Conservation (phyloP, 2,888 invertebrate species). For the Ectemnius lituratus region DNA sequence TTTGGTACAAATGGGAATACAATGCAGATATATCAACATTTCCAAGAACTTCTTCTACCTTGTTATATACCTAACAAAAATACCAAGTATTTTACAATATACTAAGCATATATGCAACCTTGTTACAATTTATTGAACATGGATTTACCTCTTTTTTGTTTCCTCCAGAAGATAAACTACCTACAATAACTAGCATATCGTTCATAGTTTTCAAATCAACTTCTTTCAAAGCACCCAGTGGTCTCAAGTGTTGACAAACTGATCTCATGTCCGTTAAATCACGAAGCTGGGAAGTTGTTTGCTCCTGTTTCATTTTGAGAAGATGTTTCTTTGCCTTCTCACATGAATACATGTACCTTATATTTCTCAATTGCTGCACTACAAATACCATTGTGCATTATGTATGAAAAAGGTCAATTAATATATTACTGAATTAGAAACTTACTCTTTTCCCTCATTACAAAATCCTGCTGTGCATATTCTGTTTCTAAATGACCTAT, state of each 20-base stretch:
- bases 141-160: conserved; percentile 66
- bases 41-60: conserved; percentile 61
- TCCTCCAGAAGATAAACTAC: conserved; percentile 61
- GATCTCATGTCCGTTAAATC: conserved; percentile 66
- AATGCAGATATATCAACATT: conserved; percentile 63
- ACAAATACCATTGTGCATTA: conserved; percentile 18
- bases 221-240: conserved; percentile 56
- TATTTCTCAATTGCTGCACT: conserved; percentile 62
- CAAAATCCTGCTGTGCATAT: conserved; percentile 63
- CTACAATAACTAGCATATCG: conserved; percentile 63
- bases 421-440: not conserved
- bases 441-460: conserved; percentile 67
- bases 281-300: conserved; percentile 62
- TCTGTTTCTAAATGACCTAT: conserved; percentile 61
- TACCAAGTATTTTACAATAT: too few species aligned
- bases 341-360: conserved; percentile 49
- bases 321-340: conserved; percentile 61
- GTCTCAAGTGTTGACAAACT: conserved; percentile 69
- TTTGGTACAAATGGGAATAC: conserved; percentile 67
- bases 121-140: too few species aligned
- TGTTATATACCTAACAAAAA: conserved; percentile 62
- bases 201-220: conserved; percentile 60
- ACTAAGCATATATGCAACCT: too few species aligned
- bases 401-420: not conserved
- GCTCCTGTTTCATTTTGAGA: conserved; percentile 61